Percentiles rank a stretch among this genome's conserved stretches.
These are phyloP conservation scores for Trinorchestia longiramus DNA, from an alignment of 1,140 invertebrate genomes.

Conservation along the genomic window DNA sequence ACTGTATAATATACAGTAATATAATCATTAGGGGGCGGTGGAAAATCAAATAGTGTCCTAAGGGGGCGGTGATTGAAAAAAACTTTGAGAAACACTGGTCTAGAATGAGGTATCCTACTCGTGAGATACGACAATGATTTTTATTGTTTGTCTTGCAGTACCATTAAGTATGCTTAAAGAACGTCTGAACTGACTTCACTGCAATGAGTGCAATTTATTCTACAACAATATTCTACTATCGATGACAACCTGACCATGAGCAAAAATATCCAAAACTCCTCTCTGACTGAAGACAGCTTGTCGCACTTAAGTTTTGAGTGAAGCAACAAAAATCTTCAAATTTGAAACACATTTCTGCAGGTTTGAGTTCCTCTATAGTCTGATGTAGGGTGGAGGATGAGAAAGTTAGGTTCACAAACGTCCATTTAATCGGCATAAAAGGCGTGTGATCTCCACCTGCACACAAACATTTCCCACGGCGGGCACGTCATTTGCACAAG, in stretches of 20 bases:
- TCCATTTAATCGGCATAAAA: background rate
- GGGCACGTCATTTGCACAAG: too few relatives aligned
- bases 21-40: too few relatives aligned
- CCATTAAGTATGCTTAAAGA: background rate
- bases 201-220: background rate
- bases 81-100: too few relatives aligned
- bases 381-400: background rate
- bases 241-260: background rate
- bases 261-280: background rate
- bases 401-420: background rate
- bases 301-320: background rate
- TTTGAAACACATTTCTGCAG: background rate
- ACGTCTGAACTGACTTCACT: background rate
- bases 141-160: background rate
- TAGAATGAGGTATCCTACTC: background rate
- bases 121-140: background rate
- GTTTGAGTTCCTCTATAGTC: background rate
- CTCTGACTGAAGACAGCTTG: background rate
- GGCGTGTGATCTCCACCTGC: background rate
- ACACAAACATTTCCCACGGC: too few relatives aligned
- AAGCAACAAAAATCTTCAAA: background rate
- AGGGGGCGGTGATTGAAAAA: too few relatives aligned
- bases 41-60: too few relatives aligned
- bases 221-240: background rate
- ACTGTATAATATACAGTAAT: too few relatives aligned